Base-by-base conservation (phyloP, 2,797 vertebrate species). In the Phataginus tricuspis region DNA sequence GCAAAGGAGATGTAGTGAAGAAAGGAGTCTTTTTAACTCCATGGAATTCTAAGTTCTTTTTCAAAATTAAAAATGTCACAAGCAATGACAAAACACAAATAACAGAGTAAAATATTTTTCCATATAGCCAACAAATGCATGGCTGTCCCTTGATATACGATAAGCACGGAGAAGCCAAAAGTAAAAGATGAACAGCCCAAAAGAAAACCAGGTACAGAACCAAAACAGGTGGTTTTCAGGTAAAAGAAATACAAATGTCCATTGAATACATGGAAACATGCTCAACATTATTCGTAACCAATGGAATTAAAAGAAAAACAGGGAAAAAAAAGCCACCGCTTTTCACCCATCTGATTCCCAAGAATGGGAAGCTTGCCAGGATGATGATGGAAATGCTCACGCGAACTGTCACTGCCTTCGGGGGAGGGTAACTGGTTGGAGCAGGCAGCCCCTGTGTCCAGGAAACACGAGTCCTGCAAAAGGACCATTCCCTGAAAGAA, bases 361-460 rank as follows among this genome's bases (percentile, higher is more conserved):
- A 45, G 45, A 45, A 45, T 10, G 45, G 45, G 45, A 45, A 45
- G 45, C 45, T 45, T 45, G 45, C 45, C 45, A 11, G 45, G 9
- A 45, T 8, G 49, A 0, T 5, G 37, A 6, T 2, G 9, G 42
- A 37, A 15, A 13, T 1, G 5, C 5, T 9, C 9, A 8, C 18
- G 12, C 5, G 5, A 31, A 2, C 1, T 9, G 0, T 4, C 0
- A 23, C 53, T 0, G 4, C 25, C 61, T 63, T 5, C 11, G 5
- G 8, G 18, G 49, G 25, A 21, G 2, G 27, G 7, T 2, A 10
- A 8, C 8, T 0, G 13, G 42, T 29, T 71, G 7, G 14, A 7
- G 13, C 34, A 13, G 21, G 11, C 68, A 16, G 34, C 19, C 7
- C 78, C 0, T 0, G 1, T 9, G 0, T 0, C 14, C 49, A 16